Evolutionary conservation across 2,888 invertebrate genomes (phyloP).

Genomic region (Drosophila affinis): DNA sequence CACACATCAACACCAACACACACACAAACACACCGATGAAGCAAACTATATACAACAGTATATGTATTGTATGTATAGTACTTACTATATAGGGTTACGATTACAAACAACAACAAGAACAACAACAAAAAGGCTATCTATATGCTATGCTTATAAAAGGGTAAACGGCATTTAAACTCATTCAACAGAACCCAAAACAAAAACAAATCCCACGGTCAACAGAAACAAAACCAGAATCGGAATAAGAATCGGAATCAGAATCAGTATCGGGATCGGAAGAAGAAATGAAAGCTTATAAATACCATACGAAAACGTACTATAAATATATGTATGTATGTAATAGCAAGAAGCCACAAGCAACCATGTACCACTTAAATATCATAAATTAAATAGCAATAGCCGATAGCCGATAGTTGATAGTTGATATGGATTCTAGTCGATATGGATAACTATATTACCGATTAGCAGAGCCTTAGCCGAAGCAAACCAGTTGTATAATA

Average conservation of each 20-base stretch:
- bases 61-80: conserved; percentile 36
- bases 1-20: conserved; percentile 19
- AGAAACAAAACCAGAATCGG: conserved; percentile 4
- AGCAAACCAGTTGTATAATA: conserved; percentile 73
- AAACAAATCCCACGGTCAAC: neutral
- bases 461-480: conserved; percentile 56
- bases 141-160: conserved; percentile 77
- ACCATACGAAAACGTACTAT: conserved; percentile 41
- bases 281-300: conserved; percentile 73
- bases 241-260: conserved; percentile 15
- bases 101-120: conserved; percentile 58
- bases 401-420: conserved; percentile 37
- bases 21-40: conserved; percentile 43
- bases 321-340: conserved; percentile 12
- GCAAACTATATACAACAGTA: conserved; percentile 35
- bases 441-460: conserved; percentile 22
- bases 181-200: conserved; percentile 46
- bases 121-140: conserved; percentile 42
- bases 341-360: neutral
- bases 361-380: conserved; percentile 70
- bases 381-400: conserved; percentile 72
- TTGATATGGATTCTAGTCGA: neutral
- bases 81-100: conserved; percentile 32
- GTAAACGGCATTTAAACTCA: conserved; percentile 79
- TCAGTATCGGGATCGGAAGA: conserved; percentile 26